Evolutionary conservation across 2,888 invertebrate species (phyloP), one percentile per base, ranked within the genome.

Genomic region (Dicyrtoma fusca): DNA sequence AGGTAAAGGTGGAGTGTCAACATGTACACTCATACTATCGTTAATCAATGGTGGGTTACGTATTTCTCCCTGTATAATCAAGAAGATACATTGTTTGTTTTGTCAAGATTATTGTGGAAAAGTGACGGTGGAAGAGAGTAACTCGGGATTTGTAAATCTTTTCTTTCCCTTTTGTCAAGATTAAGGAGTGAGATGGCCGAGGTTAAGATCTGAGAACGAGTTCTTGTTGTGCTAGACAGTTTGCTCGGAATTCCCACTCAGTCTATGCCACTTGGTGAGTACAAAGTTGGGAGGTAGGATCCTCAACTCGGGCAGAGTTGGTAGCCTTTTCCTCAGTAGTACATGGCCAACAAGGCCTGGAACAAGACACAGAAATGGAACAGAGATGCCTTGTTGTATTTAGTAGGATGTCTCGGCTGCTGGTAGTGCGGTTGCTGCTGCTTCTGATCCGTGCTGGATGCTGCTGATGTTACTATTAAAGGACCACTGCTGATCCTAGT

Each of bases 161-260:
- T 42, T 49, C 23, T 64, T 23, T 64, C 23, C 47, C 14, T 23
- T 64, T 64, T 49, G 47, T 64, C 49, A 26, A 61, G 61, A 61
- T 61, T 42, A 61, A 61, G 61, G 44, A 44, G 11, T 61, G 61
- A 61, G 61, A 61, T 61, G 61, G 61, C 34, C n/a, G 34, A 34
- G 59, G 23, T 61, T 34, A 34, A 34, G 34, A 34, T 34, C 8
- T 34, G 42, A 57, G 68, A 68, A 68, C 57, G 57, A 57, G 68
- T 57, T 65, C 59, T 34, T 34, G 64, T 51, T 47, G 63, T 72
- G 68, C 34, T 68, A 69, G 63, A 69, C 72, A 73, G 64, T 63
- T 73, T 73, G 62, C 69, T 69, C 64, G 73, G 69, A 73, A 73
- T 73, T 73, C 64, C 73, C 51, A 34, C 34, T 34, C 34, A 34